Evolutionary conservation across 1,140 invertebrate species (phyloP).

Genomic region (Colletes latitarsis): DNA sequence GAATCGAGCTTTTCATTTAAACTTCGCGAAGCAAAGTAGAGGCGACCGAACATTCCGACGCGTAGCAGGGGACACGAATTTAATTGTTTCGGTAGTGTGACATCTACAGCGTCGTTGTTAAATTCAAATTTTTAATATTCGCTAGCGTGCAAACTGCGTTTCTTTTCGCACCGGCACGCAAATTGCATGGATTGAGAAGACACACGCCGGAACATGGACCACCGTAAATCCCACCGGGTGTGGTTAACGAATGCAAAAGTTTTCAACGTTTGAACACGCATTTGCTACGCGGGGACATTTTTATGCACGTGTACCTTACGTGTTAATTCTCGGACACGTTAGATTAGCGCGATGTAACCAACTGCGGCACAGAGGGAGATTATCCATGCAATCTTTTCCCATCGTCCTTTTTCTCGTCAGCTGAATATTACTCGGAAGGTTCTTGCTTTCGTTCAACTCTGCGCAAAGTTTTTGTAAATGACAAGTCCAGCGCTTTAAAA

Average conservation of each 20-base stretch:
- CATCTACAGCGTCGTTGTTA: not conserved
- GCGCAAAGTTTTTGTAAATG: not conserved
- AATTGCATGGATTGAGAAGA: no score
- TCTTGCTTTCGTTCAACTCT: not conserved
- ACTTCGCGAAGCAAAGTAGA: no score
- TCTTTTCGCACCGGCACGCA: not conserved
- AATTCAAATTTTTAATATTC: not conserved
- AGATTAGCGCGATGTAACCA: not conserved
- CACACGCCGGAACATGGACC: not conserved
- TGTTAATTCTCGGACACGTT: conserved; percentile 10
- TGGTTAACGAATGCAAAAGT: conserved; percentile 8
- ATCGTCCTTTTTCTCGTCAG: not conserved
- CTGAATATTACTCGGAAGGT: not conserved
- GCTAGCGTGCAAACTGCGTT: not conserved
- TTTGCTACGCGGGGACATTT: not conserved
- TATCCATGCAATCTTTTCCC: conserved; percentile 2
- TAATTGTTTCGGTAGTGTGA: not conserved
- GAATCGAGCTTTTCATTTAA: not conserved
- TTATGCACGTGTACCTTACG: not conserved
- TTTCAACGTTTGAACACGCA: not conserved
- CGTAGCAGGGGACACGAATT: not conserved
- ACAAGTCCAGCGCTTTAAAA: not conserved
- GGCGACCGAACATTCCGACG: no score
- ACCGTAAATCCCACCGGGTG: not conserved
- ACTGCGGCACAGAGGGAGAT: not conserved